Percentiles rank a stretch among this genome's conserved stretches.
These are phyloP conservation scores for Crotophaga sulcirostris DNA, from an alignment of 2,113 vertebrate genomes.

Conservation along the genomic window DNA sequence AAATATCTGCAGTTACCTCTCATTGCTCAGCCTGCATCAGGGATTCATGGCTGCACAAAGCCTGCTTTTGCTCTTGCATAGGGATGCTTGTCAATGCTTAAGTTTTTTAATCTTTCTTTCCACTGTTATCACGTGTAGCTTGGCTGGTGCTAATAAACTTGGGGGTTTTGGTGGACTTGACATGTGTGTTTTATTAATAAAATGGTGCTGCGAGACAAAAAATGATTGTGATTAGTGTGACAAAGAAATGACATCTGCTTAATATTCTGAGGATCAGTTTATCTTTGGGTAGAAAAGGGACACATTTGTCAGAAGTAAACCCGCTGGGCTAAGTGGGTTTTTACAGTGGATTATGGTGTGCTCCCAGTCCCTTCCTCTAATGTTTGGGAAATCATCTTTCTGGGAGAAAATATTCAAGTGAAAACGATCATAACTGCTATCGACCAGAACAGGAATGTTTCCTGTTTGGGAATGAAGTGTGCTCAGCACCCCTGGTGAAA, in stretches of 20 bases:
- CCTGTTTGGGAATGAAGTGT: background rate
- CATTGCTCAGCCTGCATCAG: background rate
- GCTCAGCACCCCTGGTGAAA: background rate
- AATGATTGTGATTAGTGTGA: background rate
- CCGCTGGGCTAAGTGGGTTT: background rate
- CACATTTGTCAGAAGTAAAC: background rate
- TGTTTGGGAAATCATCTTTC: background rate
- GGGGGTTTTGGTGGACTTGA: background rate
- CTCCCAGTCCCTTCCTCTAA: background rate
- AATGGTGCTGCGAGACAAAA: background rate
- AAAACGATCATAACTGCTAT: background rate
- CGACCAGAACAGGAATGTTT: background rate
- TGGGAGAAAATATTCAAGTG: background rate
- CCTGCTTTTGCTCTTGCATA: background rate
- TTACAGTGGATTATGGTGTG: background rate
- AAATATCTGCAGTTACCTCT: slow-evolving; percentile 25
- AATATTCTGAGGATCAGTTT: background rate
- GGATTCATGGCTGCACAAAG: background rate
- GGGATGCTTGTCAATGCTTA: background rate
- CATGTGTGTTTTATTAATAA: background rate
- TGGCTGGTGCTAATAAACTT: background rate
- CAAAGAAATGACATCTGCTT: background rate
- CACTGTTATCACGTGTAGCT: background rate
- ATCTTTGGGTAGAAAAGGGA: background rate
- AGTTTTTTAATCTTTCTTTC: background rate